Percentiles rank a stretch among this genome's conserved stretches.
Evolutionary conservation across 2,113 vertebrate species (phyloP).

Genomic region (Chamaetylas fuelleborni): DNA sequence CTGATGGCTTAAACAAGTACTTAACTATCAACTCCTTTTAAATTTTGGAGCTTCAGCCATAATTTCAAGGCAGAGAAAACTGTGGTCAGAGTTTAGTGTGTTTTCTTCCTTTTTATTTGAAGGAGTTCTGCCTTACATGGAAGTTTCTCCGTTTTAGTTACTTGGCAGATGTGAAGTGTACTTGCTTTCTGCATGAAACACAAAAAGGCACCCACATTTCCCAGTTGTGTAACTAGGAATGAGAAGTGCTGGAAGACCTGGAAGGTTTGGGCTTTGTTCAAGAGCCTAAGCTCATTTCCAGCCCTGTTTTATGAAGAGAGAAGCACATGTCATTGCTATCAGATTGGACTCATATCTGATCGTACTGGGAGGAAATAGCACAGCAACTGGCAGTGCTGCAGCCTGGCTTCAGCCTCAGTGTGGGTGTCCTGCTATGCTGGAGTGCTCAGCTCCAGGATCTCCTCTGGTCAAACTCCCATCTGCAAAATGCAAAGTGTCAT

Average conservation of each 20-base stretch:
- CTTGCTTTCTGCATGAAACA: neutral
- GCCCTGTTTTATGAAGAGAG: neutral
- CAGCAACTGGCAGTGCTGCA: neutral
- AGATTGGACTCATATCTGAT: neutral
- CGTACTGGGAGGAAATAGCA: neutral
- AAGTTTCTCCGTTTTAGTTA: constrained; percentile 4
- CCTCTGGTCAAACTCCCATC: neutral
- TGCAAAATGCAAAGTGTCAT: neutral
- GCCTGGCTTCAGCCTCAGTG: neutral
- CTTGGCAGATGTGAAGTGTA: neutral
- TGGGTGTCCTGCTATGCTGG: neutral
- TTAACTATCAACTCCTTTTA: neutral
- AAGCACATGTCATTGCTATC: neutral
- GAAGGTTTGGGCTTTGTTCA: neutral
- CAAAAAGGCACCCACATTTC: neutral
- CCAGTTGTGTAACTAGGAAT: neutral
- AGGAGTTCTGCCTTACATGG: constrained; percentile 36
- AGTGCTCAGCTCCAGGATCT: neutral
- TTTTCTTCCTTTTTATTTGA: neutral
- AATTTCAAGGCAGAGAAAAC: neutral
- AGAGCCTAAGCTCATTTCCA: neutral
- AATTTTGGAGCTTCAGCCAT: neutral
- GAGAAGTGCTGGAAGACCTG: neutral
- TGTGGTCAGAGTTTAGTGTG: neutral
- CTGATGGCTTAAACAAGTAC: neutral